A percentile compares a stretch with the other conserved stretches of the same genome.
Conservation (phyloP, 1,140 invertebrate genomes). For the Brachionus angularis region DNA sequence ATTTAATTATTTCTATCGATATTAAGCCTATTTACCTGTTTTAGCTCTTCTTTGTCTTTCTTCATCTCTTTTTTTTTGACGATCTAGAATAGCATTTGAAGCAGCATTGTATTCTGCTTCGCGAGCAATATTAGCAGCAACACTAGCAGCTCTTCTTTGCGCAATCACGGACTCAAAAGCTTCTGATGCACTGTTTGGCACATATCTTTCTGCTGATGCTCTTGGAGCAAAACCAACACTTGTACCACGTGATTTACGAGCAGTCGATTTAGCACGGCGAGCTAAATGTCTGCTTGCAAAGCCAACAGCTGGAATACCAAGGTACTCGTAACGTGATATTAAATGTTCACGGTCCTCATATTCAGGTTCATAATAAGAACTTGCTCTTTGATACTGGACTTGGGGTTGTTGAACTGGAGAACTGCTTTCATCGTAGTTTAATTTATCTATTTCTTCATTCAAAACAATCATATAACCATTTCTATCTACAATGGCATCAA, state of each 20-base stretch:
- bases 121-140: constrained; percentile 36
- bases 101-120: constrained; percentile 9
- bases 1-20: too few relatives aligned
- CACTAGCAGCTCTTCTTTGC: constrained; percentile 17
- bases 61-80: constrained; percentile 32
- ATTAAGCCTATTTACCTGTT: constrained; percentile 41
- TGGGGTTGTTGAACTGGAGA: neutral
- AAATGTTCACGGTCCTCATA: constrained; percentile 26
- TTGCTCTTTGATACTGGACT: neutral
- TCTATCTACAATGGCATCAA: constrained; percentile 41
- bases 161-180: constrained; percentile 32
- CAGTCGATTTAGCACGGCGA: constrained; percentile 32
- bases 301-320: constrained; percentile 18
- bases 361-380: constrained; percentile 35
- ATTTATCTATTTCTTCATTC: constrained; percentile 38
- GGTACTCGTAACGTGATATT: constrained; percentile 18
- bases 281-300: constrained; percentile 38
- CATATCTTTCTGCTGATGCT: constrained; percentile 30
- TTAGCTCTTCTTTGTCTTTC: constrained; percentile 32
- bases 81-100: neutral
- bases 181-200: constrained; percentile 37
- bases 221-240: constrained; percentile 35
- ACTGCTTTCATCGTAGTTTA: constrained; percentile 27
- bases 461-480: constrained; percentile 30
- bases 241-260: constrained; percentile 21